These are phyloP conservation scores for Pseudorasbora parva DNA, from an alignment of 2,113 vertebrate species.

Conservation along the genomic window DNA sequence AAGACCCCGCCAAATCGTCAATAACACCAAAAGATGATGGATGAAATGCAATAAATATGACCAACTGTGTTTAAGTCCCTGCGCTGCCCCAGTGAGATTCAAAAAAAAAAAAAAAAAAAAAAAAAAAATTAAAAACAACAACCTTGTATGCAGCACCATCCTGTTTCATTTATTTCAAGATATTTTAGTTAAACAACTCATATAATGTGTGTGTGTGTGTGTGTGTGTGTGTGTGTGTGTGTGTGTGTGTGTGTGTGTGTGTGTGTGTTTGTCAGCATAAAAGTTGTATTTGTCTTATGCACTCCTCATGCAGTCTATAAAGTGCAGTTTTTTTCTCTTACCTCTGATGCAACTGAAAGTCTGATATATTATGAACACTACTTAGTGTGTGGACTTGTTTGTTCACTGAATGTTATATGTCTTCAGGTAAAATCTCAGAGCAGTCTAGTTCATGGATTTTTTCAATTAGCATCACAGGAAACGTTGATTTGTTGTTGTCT, in stretches of 20 bases:
- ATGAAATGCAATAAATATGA: conserved; percentile 27
- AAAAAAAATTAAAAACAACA: too few relatives aligned
- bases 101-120: too few relatives aligned
- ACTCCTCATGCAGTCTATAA: neutral
- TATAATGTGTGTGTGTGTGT: too few relatives aligned
- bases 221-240: too few relatives aligned
- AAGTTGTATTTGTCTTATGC: neutral
- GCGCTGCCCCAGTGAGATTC: neutral
- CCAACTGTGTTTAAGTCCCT: neutral
- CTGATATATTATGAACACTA: neutral
- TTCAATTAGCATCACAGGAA: neutral
- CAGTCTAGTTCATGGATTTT: neutral
- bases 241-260: too few relatives aligned
- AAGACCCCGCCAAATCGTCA: conserved; percentile 49
- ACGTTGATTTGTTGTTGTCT: neutral
- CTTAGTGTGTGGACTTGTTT: neutral
- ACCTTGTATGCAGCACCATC: neutral
- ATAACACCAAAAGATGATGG: conserved; percentile 48
- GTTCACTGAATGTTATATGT: neutral
- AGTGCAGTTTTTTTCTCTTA: neutral
- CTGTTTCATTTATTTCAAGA: neutral
- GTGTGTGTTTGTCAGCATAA: too few relatives aligned
- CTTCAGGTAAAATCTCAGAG: neutral
- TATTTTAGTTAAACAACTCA: neutral
- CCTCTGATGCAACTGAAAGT: neutral